phyloP scores from a whole-genome alignment of 2,113 vertebrate genomes.

The Ammospiza caudacuta region DNA sequence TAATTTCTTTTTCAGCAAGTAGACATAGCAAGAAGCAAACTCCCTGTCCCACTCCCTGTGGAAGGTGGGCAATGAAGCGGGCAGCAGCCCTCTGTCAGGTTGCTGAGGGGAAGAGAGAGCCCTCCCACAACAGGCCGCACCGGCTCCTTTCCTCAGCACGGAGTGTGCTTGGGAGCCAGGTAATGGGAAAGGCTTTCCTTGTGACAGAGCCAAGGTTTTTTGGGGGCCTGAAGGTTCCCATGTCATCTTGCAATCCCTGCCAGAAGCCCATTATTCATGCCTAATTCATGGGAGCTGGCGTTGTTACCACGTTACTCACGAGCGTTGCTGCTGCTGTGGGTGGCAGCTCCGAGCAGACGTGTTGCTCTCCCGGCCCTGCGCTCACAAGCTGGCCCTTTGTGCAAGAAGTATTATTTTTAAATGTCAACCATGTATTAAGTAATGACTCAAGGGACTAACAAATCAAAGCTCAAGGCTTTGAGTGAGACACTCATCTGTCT shows the following conservation, averaged over 20 bases:
- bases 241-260: background rate
- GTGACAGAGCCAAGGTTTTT: background rate
- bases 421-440: slow-evolving; percentile 6
- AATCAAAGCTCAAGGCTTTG: background rate
- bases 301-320: background rate
- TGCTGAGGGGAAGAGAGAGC: background rate
- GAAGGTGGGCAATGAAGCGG: background rate
- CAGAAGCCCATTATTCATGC: slow-evolving; percentile 38
- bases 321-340: background rate
- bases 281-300: slow-evolving; percentile 29
- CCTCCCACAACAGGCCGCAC: background rate
- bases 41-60: background rate
- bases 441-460: slow-evolving; percentile 9
- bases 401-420: slow-evolving; percentile 33
- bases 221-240: slow-evolving; percentile 15
- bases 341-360: background rate
- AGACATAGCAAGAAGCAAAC: background rate
- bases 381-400: slow-evolving; percentile 41
- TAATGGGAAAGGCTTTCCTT: background rate
- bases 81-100: background rate
- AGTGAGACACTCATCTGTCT: background rate
- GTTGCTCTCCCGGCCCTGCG: background rate
- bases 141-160: background rate
- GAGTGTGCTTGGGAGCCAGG: background rate
- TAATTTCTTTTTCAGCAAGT: no score